phyloP scores from a whole-genome alignment of 2,888 invertebrate genomes.

The Dilophus febrilis region DNA sequence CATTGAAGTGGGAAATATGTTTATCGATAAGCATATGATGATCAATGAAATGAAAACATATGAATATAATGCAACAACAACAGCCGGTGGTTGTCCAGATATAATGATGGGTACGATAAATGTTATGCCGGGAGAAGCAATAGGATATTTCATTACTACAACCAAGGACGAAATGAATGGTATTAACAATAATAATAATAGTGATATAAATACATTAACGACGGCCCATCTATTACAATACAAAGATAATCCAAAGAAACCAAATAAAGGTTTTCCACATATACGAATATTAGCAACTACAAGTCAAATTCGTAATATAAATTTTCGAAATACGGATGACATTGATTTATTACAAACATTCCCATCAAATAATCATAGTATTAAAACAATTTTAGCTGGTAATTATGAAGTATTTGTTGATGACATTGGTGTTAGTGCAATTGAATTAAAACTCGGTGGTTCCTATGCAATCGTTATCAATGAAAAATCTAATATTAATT shows the following conservation, averaged over 20 bases:
- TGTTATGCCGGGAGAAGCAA: slow-evolving; percentile 18
- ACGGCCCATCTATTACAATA: slow-evolving; percentile 16
- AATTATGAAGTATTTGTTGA: slow-evolving; percentile 28
- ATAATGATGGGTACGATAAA: slow-evolving; percentile 14
- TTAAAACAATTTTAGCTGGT: slow-evolving; percentile 18
- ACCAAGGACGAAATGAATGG: slow-evolving; percentile 2
- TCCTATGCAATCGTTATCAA: slow-evolving; percentile 42
- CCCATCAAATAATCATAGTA: slow-evolving; percentile 6
- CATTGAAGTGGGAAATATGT: slow-evolving; percentile 24
- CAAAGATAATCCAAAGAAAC: slow-evolving; percentile 20
- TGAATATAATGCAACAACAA: slow-evolving; percentile 23
- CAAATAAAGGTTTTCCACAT: slow-evolving; percentile 20
- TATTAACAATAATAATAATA: too few species aligned
- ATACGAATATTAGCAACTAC: slow-evolving; percentile 24
- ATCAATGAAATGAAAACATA: slow-evolving; percentile 18
- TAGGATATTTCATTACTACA: slow-evolving; percentile 18
- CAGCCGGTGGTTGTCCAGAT: slow-evolving; percentile 12
- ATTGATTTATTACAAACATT: not conserved
- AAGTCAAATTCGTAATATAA: slow-evolving; percentile 14
- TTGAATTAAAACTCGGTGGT: slow-evolving; percentile 40
- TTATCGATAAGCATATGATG: slow-evolving; percentile 30
- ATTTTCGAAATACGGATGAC: slow-evolving; percentile 2
- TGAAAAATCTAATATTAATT: slow-evolving; percentile 12
- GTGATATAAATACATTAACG: not conserved
- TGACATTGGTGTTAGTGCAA: slow-evolving; percentile 20